Conservation (phyloP, 1,140 invertebrate genomes). For the Drosophila bocqueti region DNA sequence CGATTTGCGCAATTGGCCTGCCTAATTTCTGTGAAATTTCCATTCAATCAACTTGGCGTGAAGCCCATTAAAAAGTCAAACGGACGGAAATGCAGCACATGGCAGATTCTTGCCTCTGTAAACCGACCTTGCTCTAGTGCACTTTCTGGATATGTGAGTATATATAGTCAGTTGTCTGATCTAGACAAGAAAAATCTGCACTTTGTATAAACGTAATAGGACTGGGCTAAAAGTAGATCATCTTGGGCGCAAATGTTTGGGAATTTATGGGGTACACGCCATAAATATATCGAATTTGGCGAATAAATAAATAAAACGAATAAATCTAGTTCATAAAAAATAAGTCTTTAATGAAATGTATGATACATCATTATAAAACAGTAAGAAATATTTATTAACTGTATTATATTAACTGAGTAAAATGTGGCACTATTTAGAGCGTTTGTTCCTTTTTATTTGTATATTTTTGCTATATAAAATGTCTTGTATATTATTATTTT, state of each 20-base stretch:
- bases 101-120: constrained; percentile 16
- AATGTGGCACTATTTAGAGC: too few species aligned
- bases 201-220: not conserved
- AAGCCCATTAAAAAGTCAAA: constrained; percentile 73
- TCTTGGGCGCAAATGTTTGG: not conserved
- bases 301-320: not conserved
- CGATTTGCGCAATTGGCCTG: constrained; percentile 46
- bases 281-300: not conserved
- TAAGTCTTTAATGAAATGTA: not conserved
- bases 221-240: constrained; percentile 20
- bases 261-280: too few species aligned
- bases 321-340: not conserved
- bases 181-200: constrained; percentile 22
- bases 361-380: not conserved
- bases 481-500: not conserved
- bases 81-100: constrained; percentile 48
- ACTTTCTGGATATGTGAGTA: constrained; percentile 10
- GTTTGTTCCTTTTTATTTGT: not conserved
- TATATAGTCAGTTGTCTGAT: not conserved
- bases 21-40: constrained; percentile 60
- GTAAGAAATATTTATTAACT: not conserved
- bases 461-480: not conserved
- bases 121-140: constrained; percentile 33
- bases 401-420: too few species aligned
- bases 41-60: constrained; percentile 53